Evolutionary conservation across 2,888 invertebrate genomes (phyloP), one percentile per base, ranked within the genome.

Genomic region (Tholera decimalis): DNA sequence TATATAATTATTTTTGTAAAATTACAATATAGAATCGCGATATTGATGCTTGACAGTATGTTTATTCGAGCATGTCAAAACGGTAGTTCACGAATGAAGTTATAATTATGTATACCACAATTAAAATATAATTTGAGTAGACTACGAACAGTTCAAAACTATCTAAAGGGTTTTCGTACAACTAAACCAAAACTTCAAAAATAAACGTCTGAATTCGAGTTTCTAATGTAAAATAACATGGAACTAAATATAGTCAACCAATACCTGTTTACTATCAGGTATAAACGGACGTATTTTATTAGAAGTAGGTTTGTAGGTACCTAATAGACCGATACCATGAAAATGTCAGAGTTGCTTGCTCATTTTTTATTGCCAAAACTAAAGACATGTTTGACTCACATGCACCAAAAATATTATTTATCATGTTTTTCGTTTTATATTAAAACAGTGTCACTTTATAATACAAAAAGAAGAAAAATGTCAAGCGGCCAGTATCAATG

Each of bases 291-390:
- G n/a, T n/a, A n/a, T n/a, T n/a, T n/a, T n/a, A n/a, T n/a, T n/a
- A n/a, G n/a, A n/a, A n/a, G n/a, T n/a, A n/a, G n/a, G 11, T 20
- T 41, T 11, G 4, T 22, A 13, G n/a, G n/a, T 20, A 20, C 41
- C 20, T 41, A 22, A 11, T 22, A 20, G 6, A 43, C 15, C 13
- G 50, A 24, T 28, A 46, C 35, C 28, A 39, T 20, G 33, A 1
- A 35, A 66, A 64, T 33, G 41, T 18, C 46, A 57, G 24, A 61
- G 22, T 33, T 35, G 26, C 7, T 50, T 30, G 13, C 3, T 41
- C 24, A 18, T 55, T 39, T 24, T 20, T 6, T n/a, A n/a, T n/a
- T 18, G 11, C 3, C 11, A 20, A 33, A 44, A 26, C 26, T 3
- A 33, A 11, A 13, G 1, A 8, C 11, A 11, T 30, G 8, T 50